Evolutionary conservation across 1,140 invertebrate species (phyloP).

Genomic region (Lerema accius): DNA sequence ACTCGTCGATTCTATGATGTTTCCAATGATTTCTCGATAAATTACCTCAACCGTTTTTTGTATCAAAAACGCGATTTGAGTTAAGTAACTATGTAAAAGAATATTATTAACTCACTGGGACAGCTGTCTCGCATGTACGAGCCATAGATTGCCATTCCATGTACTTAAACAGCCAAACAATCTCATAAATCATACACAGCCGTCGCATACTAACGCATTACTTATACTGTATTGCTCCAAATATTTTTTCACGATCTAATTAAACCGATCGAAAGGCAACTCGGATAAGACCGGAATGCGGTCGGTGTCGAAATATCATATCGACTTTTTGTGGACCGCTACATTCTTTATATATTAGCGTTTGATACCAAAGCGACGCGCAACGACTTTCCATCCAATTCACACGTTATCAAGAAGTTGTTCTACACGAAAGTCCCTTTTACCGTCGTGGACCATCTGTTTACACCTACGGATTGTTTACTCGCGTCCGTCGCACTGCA

Average conservation of each 20-base stretch:
- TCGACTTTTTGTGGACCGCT: conserved; percentile 60
- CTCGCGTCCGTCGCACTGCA: conserved; percentile 47
- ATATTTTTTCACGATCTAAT: conserved; percentile 70
- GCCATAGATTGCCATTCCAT: background rate
- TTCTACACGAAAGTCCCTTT: conserved; percentile 28
- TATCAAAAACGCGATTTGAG: background rate
- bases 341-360: conserved; percentile 47
- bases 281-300: conserved; percentile 64
- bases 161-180: background rate
- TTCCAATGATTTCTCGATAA: no score
- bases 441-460: conserved; percentile 48
- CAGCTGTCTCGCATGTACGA: background rate
- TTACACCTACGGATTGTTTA: conserved; percentile 50
- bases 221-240: conserved; percentile 32
- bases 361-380: background rate
- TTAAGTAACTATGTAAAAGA: background rate
- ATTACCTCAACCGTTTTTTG: background rate
- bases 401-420: conserved; percentile 47
- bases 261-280: conserved; percentile 65
- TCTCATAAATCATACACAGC: conserved; percentile 17
- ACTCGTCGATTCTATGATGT: no score
- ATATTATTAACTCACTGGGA: background rate
- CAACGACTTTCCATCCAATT: conserved; percentile 47
- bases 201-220: background rate
- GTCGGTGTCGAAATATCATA: conserved; percentile 65